Conservation (phyloP, 2,113 vertebrate genomes). For the Tetrao urogallus region DNA sequence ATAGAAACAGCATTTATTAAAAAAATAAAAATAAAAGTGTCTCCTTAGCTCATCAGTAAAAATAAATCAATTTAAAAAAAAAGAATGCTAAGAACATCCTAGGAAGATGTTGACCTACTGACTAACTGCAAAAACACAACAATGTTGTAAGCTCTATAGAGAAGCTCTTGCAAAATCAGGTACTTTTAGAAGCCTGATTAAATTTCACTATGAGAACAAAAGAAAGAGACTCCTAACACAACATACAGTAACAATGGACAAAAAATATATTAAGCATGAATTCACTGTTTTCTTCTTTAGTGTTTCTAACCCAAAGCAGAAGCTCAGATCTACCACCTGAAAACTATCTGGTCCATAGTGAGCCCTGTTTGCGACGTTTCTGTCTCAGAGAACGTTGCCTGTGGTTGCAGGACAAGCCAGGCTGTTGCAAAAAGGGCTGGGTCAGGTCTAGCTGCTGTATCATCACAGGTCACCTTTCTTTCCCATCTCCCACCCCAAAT, state of each 20-base stretch:
- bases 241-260: constrained; percentile 12
- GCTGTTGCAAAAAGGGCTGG: background rate
- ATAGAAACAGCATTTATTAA: background rate
- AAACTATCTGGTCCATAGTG: background rate
- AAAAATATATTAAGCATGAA: constrained; percentile 36
- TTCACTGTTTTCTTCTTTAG: background rate
- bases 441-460: background rate
- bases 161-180: background rate
- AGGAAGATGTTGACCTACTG: background rate
- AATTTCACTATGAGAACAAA: background rate
- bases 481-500: background rate
- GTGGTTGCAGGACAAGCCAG: background rate
- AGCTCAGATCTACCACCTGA: background rate
- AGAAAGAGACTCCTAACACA: constrained; percentile 23
- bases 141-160: background rate
- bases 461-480: background rate
- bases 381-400: background rate
- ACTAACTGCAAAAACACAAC: background rate
- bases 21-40: background rate
- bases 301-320: constrained; percentile 8
- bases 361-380: background rate
- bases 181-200: background rate
- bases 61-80: background rate
- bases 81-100: background rate
- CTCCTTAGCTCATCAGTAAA: background rate